A percentile compares a stretch with the other conserved stretches of the same genome.
Evolutionary conservation across 2,888 invertebrate species (phyloP).

Genomic region (Aleiodes alternator): DNA sequence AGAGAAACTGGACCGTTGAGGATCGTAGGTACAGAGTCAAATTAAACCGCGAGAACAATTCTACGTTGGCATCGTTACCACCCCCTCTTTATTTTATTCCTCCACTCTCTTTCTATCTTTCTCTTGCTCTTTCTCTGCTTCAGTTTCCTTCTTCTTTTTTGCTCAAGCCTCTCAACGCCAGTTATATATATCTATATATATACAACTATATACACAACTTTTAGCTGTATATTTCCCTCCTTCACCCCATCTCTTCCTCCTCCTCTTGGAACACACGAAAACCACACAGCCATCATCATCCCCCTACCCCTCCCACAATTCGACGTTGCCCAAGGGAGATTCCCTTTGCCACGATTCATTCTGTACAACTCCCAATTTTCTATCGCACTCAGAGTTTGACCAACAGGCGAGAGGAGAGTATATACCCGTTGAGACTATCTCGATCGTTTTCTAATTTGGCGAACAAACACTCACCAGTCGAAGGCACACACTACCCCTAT

Average conservation of each 20-base stretch:
- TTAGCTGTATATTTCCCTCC: conserved; percentile 29
- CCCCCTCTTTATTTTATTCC: conserved; percentile 24
- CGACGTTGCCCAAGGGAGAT: conserved; percentile 30
- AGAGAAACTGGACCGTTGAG: conserved; percentile 45
- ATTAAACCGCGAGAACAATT: conserved; percentile 50
- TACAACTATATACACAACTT: conserved; percentile 44
- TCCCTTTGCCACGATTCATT: conserved; percentile 51
- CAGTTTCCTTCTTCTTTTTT: conserved; percentile 37
- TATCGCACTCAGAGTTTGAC: conserved; percentile 9
- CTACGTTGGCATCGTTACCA: conserved; percentile 49
- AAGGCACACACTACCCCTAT: conserved; percentile 38
- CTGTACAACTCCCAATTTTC: conserved; percentile 23
- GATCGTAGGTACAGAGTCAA: conserved; percentile 48
- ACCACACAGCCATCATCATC: conserved; percentile 40
- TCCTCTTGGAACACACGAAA: conserved; percentile 49
- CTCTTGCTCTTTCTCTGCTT: conserved; percentile 24
- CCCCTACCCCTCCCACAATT: conserved; percentile 55
- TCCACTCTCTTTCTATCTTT: conserved; percentile 33
- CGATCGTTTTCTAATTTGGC: conserved; percentile 74
- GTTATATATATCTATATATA: conserved; percentile 1
- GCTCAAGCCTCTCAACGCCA: conserved; percentile 20
- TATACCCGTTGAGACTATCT: conserved; percentile 46
- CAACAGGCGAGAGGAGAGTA: conserved; percentile 55
- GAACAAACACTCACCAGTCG: conserved; percentile 66
- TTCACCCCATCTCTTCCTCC: conserved; percentile 20